These are phyloP conservation scores for Plotosus lineatus DNA, from an alignment of 2,113 vertebrate genomes.

Conservation along the genomic window DNA sequence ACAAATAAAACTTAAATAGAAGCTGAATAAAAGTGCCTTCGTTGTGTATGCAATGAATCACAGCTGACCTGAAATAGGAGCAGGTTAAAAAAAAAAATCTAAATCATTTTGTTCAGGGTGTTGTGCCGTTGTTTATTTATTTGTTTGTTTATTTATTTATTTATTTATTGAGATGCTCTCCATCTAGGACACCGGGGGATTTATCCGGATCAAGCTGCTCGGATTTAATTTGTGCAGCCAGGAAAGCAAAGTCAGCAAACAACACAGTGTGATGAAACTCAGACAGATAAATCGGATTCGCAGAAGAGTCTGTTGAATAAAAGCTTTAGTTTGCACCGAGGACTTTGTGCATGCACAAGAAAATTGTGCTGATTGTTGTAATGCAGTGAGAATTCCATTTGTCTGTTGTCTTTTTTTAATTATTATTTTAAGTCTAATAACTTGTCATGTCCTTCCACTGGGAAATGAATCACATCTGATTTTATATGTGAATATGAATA, in stretches of 20 bases:
- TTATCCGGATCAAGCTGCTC: conserved; percentile 66
- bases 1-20: too few relatives aligned
- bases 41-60: conserved; percentile 21
- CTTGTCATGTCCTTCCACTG: too few relatives aligned
- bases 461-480: too few relatives aligned
- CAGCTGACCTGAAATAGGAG: neutral
- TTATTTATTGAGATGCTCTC: conserved; percentile 64
- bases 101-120: conserved; percentile 50
- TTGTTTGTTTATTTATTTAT: conserved; percentile 60
- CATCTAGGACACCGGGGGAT: conserved; percentile 75
- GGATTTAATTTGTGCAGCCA: conserved; percentile 69
- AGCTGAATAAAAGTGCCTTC: neutral
- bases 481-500: too few relatives aligned
- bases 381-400: neutral
- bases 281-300: neutral
- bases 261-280: conserved; percentile 41
- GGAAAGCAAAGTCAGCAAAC: conserved; percentile 53
- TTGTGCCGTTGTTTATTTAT: conserved; percentile 52
- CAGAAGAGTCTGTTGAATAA: neutral
- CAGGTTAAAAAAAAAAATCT: neutral
- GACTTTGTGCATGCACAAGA: neutral
- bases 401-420: too few relatives aligned
- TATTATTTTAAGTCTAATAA: neutral
- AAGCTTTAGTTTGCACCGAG: neutral
- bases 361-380: too few relatives aligned